Percentiles rank a stretch among this genome's conserved stretches.
Evolutionary conservation across 2,113 vertebrate genomes (phyloP).

Genomic region (Tragelaphus scriptus): DNA sequence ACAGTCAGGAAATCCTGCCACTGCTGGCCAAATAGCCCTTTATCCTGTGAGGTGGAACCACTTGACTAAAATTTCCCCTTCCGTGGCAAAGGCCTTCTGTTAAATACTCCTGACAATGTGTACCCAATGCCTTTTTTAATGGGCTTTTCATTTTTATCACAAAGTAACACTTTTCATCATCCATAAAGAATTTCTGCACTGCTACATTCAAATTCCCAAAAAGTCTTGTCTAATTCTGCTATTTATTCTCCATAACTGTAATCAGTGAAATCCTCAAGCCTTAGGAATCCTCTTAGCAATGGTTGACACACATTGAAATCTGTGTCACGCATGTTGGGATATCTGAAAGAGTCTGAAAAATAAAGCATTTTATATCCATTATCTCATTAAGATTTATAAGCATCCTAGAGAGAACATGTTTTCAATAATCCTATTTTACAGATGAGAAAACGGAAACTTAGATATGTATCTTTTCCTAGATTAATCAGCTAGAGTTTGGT

Average conservation of each 20-base stretch:
- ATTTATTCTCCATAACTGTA: background rate
- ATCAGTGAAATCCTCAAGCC: background rate
- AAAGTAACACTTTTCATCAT: background rate
- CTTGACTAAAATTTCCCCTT: background rate
- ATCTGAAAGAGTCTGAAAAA: background rate
- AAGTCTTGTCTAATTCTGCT: background rate
- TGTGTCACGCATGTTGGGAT: background rate
- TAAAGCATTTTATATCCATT: background rate
- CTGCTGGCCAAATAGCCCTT: background rate
- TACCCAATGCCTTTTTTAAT: background rate
- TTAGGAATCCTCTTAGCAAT: background rate
- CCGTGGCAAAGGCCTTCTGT: background rate
- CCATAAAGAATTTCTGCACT: background rate
- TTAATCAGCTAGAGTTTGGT: background rate
- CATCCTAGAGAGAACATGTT: background rate
- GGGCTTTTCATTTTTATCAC: background rate
- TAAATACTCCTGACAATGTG: background rate
- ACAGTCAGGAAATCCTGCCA: conserved; percentile 25
- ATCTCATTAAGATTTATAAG: background rate
- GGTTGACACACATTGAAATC: background rate
- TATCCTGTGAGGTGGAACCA: background rate
- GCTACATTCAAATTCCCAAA: background rate
- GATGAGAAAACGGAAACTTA: background rate
- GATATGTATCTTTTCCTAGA: background rate
- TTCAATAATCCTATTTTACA: background rate